Base-by-base conservation (phyloP, 2,888 invertebrate species). In the Ophonus ardosiacus region DNA sequence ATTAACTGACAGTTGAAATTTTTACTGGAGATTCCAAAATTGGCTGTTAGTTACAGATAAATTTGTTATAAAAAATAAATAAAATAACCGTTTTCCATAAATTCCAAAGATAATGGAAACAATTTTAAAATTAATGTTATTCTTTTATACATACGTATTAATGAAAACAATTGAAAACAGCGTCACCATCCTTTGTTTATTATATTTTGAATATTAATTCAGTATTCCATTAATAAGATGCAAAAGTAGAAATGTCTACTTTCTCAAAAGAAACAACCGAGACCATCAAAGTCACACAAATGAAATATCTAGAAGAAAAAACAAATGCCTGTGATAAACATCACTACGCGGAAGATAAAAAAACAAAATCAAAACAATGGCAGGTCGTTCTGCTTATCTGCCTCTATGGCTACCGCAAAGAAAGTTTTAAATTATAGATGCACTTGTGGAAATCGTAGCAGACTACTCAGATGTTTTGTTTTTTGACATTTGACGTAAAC, bases 361-460 rank as follows among this genome's bases (percentile, higher is more conserved):
- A 68, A 68, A 40, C 68, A 68, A 74, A 74, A 74, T 74, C 71
- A 74, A 74, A 40, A 74, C 71, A 74, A 74, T 74, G 38, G 68
- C 68, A 74, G 43, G 8, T 40, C 40, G 43, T 17, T 71, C 40
- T 71, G 38, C 68, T 38, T 71, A 71, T 71, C 68, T 71, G 17
- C 68, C 38, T 40, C 18, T 31, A 18, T 51, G n/a, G 43, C 71
- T 74, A 40, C 71, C 43, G 71, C 43, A 74, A 74, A 74, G 71
- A 74, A 74, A 74, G 71, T 74, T 74, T 7, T 74, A 74, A 43
- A 74, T 74, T 74, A 74, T 74, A 74, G 71, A 74, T 74, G 71
- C 71, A 74, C 43, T 74, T 74, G 71, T 74, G 40, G 17, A 74
- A 43, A 68, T 68, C 68, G 31, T 68, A 65, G 68, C 40, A 74